These are phyloP conservation scores for Caerostris darwini DNA, from an alignment of 1,140 invertebrate species.

Conservation along the genomic window DNA sequence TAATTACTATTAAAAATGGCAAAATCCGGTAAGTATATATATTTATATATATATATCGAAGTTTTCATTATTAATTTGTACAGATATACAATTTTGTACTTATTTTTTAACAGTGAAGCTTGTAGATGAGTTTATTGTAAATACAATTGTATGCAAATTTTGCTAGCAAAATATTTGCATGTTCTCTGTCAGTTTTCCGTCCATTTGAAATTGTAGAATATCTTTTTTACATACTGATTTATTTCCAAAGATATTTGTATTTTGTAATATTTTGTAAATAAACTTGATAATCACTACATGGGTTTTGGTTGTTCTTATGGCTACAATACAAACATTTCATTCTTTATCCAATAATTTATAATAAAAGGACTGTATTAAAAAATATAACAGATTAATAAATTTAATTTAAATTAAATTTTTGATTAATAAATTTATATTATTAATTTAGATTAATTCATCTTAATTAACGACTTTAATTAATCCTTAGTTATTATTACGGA, in stretches of 20 bases:
- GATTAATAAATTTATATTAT: not conserved
- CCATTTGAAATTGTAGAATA: conserved; percentile 12
- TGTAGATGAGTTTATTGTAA: not conserved
- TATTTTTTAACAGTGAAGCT: not conserved
- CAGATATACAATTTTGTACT: conserved; percentile 19
- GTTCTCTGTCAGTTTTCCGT: conserved; percentile 40
- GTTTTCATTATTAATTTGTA: not conserved
- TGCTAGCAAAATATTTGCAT: not conserved
- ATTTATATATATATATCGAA: not conserved
- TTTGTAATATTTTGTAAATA: conserved; percentile 62
- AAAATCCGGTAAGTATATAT: too few relatives aligned
- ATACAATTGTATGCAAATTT: not conserved
- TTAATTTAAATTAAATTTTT: too few relatives aligned
- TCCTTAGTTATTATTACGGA: not conserved
- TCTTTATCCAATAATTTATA: not conserved
- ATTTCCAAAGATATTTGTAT: conserved; percentile 40
- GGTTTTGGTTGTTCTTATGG: not conserved
- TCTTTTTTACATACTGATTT: not conserved
- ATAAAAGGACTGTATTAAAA: not conserved
- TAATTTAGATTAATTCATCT: not conserved
- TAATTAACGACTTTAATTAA: not conserved
- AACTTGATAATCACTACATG: not conserved
- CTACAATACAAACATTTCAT: not conserved
- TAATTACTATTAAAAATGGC: too few relatives aligned
- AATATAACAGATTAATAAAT: not conserved